Conservation (phyloP, 1,140 invertebrate genomes). For the Meloidogyne hapla region DNA sequence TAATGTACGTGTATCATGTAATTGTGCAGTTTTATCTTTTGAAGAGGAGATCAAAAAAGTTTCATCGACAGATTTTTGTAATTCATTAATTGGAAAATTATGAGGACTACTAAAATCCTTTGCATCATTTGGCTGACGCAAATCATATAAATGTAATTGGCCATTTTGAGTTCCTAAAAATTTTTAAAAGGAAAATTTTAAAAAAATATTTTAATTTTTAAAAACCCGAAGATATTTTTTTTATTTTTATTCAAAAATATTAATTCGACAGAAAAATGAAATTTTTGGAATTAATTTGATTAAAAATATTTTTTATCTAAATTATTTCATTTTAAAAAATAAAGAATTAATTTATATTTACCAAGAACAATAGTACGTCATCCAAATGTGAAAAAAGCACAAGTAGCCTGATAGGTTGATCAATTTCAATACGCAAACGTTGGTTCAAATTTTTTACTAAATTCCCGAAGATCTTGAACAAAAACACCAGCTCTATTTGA, state of each 20-base stretch:
- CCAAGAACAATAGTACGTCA: conserved; percentile 53
- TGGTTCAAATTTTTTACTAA: conserved; percentile 28
- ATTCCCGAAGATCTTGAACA: conserved; percentile 55
- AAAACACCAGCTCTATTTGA: conserved; percentile 41
- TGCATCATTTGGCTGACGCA: conserved; percentile 50
- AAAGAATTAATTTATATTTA: no score
- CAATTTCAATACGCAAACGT: conserved; percentile 30
- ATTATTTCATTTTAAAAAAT: neutral
- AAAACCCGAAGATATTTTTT: no score
- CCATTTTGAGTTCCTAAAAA: conserved; percentile 49
- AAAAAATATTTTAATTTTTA: no score
- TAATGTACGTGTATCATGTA: conserved; percentile 54
- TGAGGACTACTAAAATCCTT: conserved; percentile 50
- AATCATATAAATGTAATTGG: conserved; percentile 51
- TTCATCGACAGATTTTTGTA: conserved; percentile 59
- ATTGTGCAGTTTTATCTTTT: conserved; percentile 59
- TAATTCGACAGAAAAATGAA: no score
- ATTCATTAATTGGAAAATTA: conserved; percentile 51
- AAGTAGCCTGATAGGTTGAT: conserved; percentile 29
- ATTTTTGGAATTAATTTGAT: no score
- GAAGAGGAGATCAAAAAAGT: conserved; percentile 58
- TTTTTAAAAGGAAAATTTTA: no score
- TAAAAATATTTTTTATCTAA: no score
- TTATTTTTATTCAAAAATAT: no score
- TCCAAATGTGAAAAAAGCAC: conserved; percentile 57